Conservation (phyloP, 2,113 vertebrate species). For the Hassar affinis region DNA sequence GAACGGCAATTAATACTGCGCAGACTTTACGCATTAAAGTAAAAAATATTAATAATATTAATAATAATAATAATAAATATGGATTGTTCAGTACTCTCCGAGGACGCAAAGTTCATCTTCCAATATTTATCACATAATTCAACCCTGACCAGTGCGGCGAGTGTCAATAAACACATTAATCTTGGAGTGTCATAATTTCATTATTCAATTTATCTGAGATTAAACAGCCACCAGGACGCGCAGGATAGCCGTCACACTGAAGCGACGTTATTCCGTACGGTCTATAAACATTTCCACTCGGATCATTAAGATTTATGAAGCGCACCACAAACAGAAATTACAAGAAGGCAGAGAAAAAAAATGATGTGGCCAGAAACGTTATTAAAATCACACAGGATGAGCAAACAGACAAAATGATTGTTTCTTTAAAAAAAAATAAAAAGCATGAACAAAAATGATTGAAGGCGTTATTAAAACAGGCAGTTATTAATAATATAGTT, state of each 20-base stretch:
- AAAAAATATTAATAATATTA: background rate
- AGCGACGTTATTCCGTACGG: background rate
- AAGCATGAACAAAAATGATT: background rate
- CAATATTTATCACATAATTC: conserved; percentile 43
- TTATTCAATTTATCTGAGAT: conserved; percentile 27
- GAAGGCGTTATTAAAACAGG: background rate
- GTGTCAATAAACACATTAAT: conserved; percentile 43
- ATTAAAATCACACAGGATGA: background rate
- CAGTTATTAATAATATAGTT: background rate
- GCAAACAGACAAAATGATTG: background rate
- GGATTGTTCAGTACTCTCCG: conserved; percentile 13
- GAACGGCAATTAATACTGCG: conserved; percentile 16
- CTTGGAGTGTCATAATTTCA: conserved; percentile 28
- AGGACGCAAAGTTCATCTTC: conserved; percentile 27
- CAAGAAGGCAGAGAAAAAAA: background rate
- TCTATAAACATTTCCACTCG: conserved; percentile 20
- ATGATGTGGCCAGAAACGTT: background rate
- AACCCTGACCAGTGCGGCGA: background rate
- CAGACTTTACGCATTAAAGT: background rate
- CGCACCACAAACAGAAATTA: conserved; percentile 42
- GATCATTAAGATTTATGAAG: conserved; percentile 48
- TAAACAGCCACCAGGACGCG: background rate
- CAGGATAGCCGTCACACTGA: background rate
- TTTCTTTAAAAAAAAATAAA: background rate
- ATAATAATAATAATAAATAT: background rate